These are phyloP conservation scores for Hippocampus guttulatus DNA, from an alignment of 2,113 vertebrate genomes.

Conservation along the genomic window DNA sequence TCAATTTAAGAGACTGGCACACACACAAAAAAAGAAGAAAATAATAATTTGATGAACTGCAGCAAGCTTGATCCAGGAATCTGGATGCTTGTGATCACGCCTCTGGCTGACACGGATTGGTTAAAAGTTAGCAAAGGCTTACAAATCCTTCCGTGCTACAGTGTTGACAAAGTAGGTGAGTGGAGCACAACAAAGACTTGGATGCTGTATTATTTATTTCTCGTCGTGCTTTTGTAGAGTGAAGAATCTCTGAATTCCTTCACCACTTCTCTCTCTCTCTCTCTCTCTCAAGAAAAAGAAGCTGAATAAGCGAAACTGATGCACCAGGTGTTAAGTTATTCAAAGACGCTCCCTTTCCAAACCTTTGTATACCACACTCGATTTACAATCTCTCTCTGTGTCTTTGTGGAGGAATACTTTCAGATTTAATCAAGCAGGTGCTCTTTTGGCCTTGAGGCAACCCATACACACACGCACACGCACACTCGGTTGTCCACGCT, in stretches of 20 bases:
- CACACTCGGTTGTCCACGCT: neutral
- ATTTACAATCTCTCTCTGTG: slow-evolving; percentile 37
- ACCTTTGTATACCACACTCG: slow-evolving; percentile 53
- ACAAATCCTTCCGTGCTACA: slow-evolving; percentile 57
- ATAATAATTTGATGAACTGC: slow-evolving; percentile 33
- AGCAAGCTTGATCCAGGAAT: slow-evolving; percentile 16
- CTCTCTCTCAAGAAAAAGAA: slow-evolving; percentile 57
- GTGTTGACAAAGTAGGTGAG: slow-evolving; percentile 66
- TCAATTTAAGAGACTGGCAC: slow-evolving; percentile 4
- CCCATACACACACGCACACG: neutral
- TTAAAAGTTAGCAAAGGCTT: slow-evolving; percentile 67
- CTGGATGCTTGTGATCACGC: slow-evolving; percentile 17
- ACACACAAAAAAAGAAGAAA: neutral
- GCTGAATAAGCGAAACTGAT: slow-evolving; percentile 71
- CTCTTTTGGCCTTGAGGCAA: slow-evolving; percentile 36
- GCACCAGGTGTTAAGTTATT: slow-evolving; percentile 56
- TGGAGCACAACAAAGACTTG: slow-evolving; percentile 59
- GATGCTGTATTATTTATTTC: slow-evolving; percentile 69
- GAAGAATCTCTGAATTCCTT: slow-evolving; percentile 56
- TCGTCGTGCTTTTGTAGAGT: slow-evolving; percentile 62
- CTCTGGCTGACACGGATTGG: slow-evolving; percentile 39
- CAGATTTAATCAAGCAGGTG: slow-evolving; percentile 50
- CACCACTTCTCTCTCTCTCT: slow-evolving; percentile 17
- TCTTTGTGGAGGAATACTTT: slow-evolving; percentile 49
- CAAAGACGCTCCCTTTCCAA: slow-evolving; percentile 60